Evolutionary conservation across 2,113 vertebrate species (phyloP), one percentile per base, ranked within the genome.

Genomic region (Piaya cayana): DNA sequence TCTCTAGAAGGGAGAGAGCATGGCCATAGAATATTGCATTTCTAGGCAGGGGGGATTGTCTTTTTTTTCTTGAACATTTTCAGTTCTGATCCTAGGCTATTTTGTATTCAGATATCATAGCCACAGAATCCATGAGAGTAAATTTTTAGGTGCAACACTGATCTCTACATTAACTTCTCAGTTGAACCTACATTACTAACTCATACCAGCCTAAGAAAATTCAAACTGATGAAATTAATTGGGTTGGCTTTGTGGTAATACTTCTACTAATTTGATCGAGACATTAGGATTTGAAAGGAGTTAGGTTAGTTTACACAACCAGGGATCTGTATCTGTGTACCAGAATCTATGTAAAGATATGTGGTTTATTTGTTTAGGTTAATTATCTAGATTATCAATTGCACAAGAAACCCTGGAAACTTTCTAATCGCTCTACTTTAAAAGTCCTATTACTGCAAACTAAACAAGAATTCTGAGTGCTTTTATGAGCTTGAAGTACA

Each of bases 71-170:
- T 56, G 9, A 71, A 60, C 16, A 13, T 39, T 39, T 79, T 60
- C 4, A 17, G 0, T 60, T 92, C 32, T 68, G 4, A 68, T 74
- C 12, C 8, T 36, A 32, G 16, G 7, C 75, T 75, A 7, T 53
- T 88, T 86, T 62, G 6, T 89, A 23, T 58, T 59, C 36, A 56
- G 49, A 30, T 5, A 8, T 29, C 47, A 15, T 70, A 47, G 36
- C 0, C 0, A 50, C 29, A 63, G 50, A 90, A 74, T 50, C 20
- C 20, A 4, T 1, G 1, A 19, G 5, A 81, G 26, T 13, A 59
- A 76, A 75, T 78, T 60, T n/a, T 59, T 62, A 87, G 30, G n/a
- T 69, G 22, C 30, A 49, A 21, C 19, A 16, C 1, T 29, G 27
- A 21, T 20, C 29, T 88, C 55, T 37, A 12, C 26, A 12, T 72